Evolutionary conservation across 2,797 vertebrate species (phyloP).

Genomic region (Eleutherodactylus coqui): DNA sequence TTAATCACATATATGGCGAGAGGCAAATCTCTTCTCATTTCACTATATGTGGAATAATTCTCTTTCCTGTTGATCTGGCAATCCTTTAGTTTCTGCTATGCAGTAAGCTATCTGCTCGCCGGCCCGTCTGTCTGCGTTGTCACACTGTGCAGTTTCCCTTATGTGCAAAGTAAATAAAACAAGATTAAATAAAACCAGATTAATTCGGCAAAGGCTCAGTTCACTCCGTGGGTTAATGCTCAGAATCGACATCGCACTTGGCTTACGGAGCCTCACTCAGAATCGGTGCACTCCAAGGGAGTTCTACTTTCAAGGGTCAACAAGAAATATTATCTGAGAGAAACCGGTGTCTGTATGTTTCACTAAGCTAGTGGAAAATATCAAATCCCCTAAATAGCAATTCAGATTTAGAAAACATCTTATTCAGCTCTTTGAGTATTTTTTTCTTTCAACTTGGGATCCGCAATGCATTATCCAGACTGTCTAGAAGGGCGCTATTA

Average conservation of each 20-base stretch:
- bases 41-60: constrained; percentile 37
- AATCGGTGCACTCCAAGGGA: constrained; percentile 37
- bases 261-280: constrained; percentile 35
- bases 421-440: constrained; percentile 60
- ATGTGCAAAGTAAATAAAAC: constrained; percentile 48
- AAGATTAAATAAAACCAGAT: constrained; percentile 54
- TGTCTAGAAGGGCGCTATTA: constrained; percentile 32
- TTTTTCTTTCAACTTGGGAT: constrained; percentile 34
- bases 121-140: constrained; percentile 18
- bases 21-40: constrained; percentile 16
- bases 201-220: constrained; percentile 39
- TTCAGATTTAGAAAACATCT: constrained; percentile 59
- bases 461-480: constrained; percentile 44
- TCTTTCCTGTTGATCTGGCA: constrained; percentile 58
- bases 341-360: constrained; percentile 58
- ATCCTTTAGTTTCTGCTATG: constrained; percentile 25
- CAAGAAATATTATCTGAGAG: constrained; percentile 59
- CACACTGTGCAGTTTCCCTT: constrained; percentile 42
- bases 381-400: constrained; percentile 59
- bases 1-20: constrained; percentile 34
- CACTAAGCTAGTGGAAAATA: constrained; percentile 62
- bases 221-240: constrained; percentile 41
- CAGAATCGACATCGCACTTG: constrained; percentile 12
- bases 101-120: not conserved
- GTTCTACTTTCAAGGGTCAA: constrained; percentile 57